Evolutionary conservation across 1,140 invertebrate genomes (phyloP).

Genomic region (Lutraria rhynchaena): DNA sequence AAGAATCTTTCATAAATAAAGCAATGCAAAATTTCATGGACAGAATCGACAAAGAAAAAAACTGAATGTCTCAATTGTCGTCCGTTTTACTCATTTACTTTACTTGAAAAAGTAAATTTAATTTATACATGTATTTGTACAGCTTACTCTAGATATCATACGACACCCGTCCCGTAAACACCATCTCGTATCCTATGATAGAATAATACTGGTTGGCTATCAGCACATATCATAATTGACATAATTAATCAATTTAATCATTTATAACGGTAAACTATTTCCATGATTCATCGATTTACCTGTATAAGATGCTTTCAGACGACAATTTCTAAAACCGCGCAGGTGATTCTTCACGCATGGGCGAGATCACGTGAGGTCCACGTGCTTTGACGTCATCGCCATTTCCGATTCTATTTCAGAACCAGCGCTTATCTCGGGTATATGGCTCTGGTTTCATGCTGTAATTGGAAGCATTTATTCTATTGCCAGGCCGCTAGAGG

Average conservation of each 20-base stretch:
- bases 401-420: slow-evolving; percentile 47
- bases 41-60: no score
- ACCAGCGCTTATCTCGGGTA: slow-evolving; percentile 50
- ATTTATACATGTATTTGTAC: no score
- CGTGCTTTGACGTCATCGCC: slow-evolving; percentile 54
- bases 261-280: slow-evolving; percentile 19
- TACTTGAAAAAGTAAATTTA: no score
- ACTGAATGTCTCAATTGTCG: no score
- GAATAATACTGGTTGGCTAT: no score
- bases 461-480: slow-evolving; percentile 51
- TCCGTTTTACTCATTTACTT: no score
- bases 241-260: slow-evolving; percentile 35
- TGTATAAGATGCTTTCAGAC: slow-evolving; percentile 40
- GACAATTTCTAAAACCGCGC: slow-evolving; percentile 42
- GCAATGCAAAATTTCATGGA: no score
- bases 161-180: no score
- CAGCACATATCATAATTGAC: neutral
- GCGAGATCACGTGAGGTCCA: slow-evolving; percentile 37
- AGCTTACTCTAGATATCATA: no score
- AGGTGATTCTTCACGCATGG: slow-evolving; percentile 40
- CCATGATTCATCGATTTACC: slow-evolving; percentile 51
- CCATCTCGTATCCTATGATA: no score
- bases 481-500: slow-evolving; percentile 15
- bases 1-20: no score
- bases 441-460: slow-evolving; percentile 41